phyloP scores from a whole-genome alignment of 1,140 invertebrate species.

The Zeugodacus cucurbitae region DNA sequence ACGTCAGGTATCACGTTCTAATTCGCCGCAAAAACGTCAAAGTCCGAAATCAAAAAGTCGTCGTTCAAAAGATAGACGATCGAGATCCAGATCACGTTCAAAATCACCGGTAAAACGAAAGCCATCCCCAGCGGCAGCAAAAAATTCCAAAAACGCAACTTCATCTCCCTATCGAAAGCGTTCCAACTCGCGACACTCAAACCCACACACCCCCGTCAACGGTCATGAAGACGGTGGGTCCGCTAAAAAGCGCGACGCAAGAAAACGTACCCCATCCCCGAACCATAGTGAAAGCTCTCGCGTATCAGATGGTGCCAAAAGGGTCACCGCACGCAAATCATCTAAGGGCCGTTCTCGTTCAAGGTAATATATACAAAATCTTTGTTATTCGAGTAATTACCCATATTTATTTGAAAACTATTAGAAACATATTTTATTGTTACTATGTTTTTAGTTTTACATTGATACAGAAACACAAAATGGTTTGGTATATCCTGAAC shows the following conservation, averaged over 20 bases:
- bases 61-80: conserved; percentile 48
- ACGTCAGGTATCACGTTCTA: conserved; percentile 51
- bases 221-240: conserved; percentile 56
- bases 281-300: conserved; percentile 7
- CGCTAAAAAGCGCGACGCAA: conserved; percentile 8
- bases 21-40: conserved; percentile 47
- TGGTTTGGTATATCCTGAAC: no score
- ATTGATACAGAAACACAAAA: no score
- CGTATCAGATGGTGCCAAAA: conserved; percentile 35
- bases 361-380: conserved; percentile 46
- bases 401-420: no score
- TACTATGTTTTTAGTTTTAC: no score
- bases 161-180: conserved; percentile 40
- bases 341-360: conserved; percentile 51
- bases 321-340: background rate
- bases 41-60: conserved; percentile 52
- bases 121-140: conserved; percentile 40
- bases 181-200: conserved; percentile 57
- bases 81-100: conserved; percentile 46
- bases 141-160: background rate
- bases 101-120: conserved; percentile 44
- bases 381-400: background rate
- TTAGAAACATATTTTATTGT: no score
- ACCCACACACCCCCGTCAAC: conserved; percentile 57
- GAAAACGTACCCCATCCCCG: background rate